Evolutionary conservation across 2,888 invertebrate species (phyloP).

Genomic region (Drosophila multiciliata): DNA sequence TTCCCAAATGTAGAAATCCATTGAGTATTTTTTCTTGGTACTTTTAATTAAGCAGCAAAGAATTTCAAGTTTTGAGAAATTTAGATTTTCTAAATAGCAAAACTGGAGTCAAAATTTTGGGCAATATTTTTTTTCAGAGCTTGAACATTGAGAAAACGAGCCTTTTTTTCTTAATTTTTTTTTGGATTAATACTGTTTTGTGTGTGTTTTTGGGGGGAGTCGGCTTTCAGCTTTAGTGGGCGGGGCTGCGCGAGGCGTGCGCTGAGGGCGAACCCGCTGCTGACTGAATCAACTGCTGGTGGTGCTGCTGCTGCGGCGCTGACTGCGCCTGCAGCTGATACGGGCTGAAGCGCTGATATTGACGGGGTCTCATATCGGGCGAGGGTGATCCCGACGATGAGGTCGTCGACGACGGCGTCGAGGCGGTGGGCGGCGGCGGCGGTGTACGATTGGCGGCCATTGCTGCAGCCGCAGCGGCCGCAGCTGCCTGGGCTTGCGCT

Average conservation of each 20-base stretch:
- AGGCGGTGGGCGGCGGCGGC: constrained; percentile 82
- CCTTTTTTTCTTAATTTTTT: constrained; percentile 18
- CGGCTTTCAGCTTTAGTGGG: constrained; percentile 54
- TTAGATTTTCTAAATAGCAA: neutral
- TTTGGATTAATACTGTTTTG: constrained; percentile 70
- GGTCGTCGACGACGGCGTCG: constrained; percentile 83
- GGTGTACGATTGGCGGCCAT: constrained; percentile 79
- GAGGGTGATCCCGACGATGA: constrained; percentile 85
- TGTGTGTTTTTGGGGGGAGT: constrained; percentile 6
- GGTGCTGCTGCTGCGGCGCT: constrained; percentile 33
- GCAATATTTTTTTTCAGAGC: neutral
- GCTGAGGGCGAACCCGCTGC: constrained; percentile 59
- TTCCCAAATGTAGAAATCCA: neutral
- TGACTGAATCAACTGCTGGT: constrained; percentile 15
- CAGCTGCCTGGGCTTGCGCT: constrained; percentile 70
- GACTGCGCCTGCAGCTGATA: constrained; percentile 80
- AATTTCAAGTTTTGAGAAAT: neutral
- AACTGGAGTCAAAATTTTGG: neutral
- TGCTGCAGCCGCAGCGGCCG: constrained; percentile 65
- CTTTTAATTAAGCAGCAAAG: neutral
- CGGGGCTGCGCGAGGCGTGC: constrained; percentile 65
- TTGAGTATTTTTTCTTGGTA: neutral
- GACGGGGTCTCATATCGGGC: constrained; percentile 84
- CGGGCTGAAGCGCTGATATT: constrained; percentile 84
- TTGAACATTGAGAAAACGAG: neutral